Conservation (phyloP, 2,113 vertebrate genomes). For the Aegithalos caudatus region DNA sequence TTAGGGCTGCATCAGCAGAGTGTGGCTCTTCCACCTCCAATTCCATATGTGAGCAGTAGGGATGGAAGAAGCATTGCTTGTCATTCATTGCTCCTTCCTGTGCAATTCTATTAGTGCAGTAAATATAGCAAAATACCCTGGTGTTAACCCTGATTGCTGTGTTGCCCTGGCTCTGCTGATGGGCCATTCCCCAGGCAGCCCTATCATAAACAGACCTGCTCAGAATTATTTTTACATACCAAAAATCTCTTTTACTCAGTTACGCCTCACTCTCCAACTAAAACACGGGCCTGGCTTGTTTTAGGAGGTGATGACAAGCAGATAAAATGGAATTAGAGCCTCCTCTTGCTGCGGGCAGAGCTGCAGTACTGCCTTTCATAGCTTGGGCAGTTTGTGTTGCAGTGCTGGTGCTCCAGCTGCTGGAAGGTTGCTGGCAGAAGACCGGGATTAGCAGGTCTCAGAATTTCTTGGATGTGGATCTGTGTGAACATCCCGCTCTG, state of each 20-base stretch:
- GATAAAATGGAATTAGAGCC: conserved; percentile 42
- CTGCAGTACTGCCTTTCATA: neutral
- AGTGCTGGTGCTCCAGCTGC: neutral
- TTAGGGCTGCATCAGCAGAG: neutral
- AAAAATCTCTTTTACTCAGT: neutral
- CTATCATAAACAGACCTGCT: neutral
- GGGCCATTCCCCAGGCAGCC: neutral
- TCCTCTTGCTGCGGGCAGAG: neutral
- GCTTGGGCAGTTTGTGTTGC: neutral
- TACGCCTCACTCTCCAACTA: neutral
- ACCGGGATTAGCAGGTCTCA: neutral
- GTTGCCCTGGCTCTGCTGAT: neutral
- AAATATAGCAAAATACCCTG: neutral
- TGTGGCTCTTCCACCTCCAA: neutral
- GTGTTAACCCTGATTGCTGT: neutral
- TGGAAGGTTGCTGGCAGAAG: neutral
- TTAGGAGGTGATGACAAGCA: conserved; percentile 52
- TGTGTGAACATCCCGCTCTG: neutral
- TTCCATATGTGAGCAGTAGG: neutral
- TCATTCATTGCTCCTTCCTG: neutral
- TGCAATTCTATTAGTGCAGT: neutral
- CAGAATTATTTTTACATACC: neutral
- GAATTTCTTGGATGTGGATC: accelerated
- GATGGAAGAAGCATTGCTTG: neutral
- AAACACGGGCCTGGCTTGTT: conserved; percentile 9